These are phyloP conservation scores for Corythucha ciliata DNA, from an alignment of 2,888 invertebrate genomes.

Conservation along the genomic window DNA sequence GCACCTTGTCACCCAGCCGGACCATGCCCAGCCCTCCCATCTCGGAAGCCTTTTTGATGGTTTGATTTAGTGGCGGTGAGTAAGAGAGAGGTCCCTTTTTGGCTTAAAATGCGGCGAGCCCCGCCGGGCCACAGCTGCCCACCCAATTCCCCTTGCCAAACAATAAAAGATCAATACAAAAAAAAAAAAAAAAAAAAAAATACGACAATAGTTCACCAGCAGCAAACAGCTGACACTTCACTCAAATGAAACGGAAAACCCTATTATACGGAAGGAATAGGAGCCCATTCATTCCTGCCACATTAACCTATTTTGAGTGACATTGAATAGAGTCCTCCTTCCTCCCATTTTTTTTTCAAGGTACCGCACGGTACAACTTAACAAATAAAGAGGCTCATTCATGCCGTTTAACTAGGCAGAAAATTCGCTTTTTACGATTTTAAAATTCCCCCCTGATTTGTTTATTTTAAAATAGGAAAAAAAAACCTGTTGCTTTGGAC, in stretches of 20 bases:
- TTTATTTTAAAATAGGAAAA: too few relatives aligned
- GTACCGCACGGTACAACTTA: slow-evolving; percentile 21
- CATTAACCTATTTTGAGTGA: slow-evolving; percentile 18
- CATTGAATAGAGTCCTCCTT: slow-evolving; percentile 13
- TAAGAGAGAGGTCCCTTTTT: too few relatives aligned
- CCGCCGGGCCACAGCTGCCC: too few relatives aligned
- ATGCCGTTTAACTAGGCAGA: slow-evolving; percentile 21
- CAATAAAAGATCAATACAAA: slow-evolving; percentile 24
- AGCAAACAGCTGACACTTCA: slow-evolving; percentile 25
- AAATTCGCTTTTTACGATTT: slow-evolving; percentile 24
- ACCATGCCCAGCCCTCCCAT: too few relatives aligned
- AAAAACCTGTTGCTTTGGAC: too few relatives aligned
- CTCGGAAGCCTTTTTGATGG: too few relatives aligned
- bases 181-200: too few relatives aligned
- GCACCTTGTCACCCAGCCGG: too few relatives aligned
- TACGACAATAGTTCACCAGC: slow-evolving; percentile 22
- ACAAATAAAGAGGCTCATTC: slow-evolving; percentile 22
- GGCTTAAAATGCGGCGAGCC: too few relatives aligned
- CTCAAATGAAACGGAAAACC: slow-evolving; percentile 27
- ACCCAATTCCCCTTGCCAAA: slow-evolving; percentile 20
- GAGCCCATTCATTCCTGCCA: slow-evolving; percentile 15
- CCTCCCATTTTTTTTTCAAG: too few relatives aligned
- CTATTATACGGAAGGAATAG: slow-evolving; percentile 22
- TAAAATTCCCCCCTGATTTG: too few relatives aligned
- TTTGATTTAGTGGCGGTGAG: too few relatives aligned